Evolutionary conservation across 2,113 vertebrate genomes (phyloP), one percentile per base, ranked within the genome.

Genomic region (Charadrius vociferus): DNA sequence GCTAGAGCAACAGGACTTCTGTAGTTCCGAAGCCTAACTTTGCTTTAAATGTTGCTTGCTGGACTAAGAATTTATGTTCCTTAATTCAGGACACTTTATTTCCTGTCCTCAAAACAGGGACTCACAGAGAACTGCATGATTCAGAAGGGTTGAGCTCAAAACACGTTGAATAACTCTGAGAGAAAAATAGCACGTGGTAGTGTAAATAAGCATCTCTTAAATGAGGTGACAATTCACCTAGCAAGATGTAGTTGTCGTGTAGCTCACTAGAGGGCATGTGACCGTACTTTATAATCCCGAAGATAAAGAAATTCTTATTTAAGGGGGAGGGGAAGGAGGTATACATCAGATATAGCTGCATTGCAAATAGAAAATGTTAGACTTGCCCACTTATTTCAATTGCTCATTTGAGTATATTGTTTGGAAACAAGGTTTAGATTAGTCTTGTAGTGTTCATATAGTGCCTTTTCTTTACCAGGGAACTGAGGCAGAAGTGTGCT

Each of bases 231-330:
- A 13, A 1, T 27, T 86, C 15, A 9, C 13, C 24, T 11, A 62
- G 58, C 0, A 11, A 77, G 53, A 14, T 85, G 94, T 73, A 91
- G 32, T 89, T 81, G 56, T 53, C 89, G 12, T 32, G 47, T 62
- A 81, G 47, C 53, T 95, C 96, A 77, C 93, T 94, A 97, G 96
- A 94, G 96, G 97, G 97, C 94, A 77, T 62, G 37, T 89, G 86
- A 58, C 49, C 0, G 2, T 89, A 17, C 45, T 61, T 83, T 21
- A 61, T 53, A 68, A 56, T n/a, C 18, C 16, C 3, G 5, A 59
- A 72, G 37, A 43, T 66, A 56, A 59, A 68, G 55, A 77, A 73
- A 62, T 53, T 62, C 39, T 62, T 36, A 36, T 74, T 81, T 58
- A 17, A 34, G 12, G 12, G 2, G 4, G 12, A 18, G 11, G 13